These are phyloP conservation scores for Ephydatia muelleri DNA, from an alignment of 37 sponge, comb jelly and placozoan genomes.

Conservation along the genomic window DNA sequence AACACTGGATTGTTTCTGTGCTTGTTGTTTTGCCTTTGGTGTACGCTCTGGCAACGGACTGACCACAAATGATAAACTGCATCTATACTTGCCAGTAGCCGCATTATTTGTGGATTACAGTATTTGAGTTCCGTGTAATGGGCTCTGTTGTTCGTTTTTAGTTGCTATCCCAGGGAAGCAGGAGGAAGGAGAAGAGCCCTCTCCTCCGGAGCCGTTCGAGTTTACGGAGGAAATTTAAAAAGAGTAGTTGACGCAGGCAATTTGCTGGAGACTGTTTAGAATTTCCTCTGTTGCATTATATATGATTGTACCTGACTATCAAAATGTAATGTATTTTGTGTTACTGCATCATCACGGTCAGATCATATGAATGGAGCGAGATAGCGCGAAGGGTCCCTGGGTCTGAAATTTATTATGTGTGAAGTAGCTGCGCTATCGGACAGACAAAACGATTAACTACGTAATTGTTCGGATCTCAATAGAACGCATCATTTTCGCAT, in stretches of 20 bases:
- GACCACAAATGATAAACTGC: background rate
- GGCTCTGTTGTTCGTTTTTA: conserved; percentile 4
- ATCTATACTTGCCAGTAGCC: background rate
- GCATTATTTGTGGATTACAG: too few relatives aligned
- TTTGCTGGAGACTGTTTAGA: background rate
- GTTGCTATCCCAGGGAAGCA: conserved; percentile 74
- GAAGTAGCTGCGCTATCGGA: background rate
- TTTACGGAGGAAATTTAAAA: conserved; percentile 70
- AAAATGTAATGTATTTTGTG: background rate
- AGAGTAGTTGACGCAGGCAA: background rate
- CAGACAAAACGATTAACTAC: background rate
- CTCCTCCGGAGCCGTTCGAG: conserved; percentile 98
- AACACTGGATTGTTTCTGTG: background rate
- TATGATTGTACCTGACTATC: background rate
- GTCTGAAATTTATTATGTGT: background rate
- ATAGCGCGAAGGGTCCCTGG: background rate
- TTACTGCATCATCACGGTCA: background rate
- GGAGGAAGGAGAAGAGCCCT: conserved; percentile 87
- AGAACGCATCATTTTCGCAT: background rate
- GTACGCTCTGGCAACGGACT: background rate
- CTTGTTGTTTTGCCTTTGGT: conserved; percentile 1
- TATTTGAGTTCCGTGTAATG: background rate
- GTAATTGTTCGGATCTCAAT: background rate
- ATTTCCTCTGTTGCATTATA: background rate
- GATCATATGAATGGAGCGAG: background rate